Conservation (phyloP, 2,113 vertebrate species). For the Axis porcinus region DNA sequence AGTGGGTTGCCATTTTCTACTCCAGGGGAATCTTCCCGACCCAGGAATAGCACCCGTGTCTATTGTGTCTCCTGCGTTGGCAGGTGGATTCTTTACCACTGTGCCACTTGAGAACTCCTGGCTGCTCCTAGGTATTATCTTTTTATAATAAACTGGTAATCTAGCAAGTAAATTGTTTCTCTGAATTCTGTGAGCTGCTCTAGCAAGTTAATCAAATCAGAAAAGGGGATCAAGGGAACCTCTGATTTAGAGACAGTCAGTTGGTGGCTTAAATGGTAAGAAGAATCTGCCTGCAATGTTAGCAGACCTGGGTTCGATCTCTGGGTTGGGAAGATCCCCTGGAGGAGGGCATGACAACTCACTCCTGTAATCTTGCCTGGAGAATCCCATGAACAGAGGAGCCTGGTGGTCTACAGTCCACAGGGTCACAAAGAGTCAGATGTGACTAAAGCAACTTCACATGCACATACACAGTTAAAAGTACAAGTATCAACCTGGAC, state of each 20-base stretch:
- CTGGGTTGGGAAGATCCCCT: accelerated
- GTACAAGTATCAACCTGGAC: background rate
- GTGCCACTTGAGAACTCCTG: background rate
- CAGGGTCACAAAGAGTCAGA: background rate
- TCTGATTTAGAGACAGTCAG: background rate
- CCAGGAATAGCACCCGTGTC: accelerated
- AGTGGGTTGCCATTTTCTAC: background rate
- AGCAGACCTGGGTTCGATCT: background rate
- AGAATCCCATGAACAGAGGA: background rate
- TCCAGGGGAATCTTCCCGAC: background rate
- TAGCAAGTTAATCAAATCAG: background rate
- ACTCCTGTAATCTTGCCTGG: background rate
- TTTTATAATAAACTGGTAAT: background rate
- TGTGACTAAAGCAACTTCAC: background rate
- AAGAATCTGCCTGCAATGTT: background rate
- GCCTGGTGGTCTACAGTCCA: background rate
- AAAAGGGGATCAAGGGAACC: background rate
- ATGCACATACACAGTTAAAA: background rate
- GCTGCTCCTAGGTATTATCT: background rate
- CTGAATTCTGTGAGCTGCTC: background rate
- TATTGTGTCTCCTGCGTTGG: background rate
- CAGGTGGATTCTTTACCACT: background rate
- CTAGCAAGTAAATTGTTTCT: background rate
- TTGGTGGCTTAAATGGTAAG: background rate
- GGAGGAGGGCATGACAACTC: background rate